phyloP scores from a whole-genome alignment of 2,113 vertebrate species.

The Archilochus colubris region DNA sequence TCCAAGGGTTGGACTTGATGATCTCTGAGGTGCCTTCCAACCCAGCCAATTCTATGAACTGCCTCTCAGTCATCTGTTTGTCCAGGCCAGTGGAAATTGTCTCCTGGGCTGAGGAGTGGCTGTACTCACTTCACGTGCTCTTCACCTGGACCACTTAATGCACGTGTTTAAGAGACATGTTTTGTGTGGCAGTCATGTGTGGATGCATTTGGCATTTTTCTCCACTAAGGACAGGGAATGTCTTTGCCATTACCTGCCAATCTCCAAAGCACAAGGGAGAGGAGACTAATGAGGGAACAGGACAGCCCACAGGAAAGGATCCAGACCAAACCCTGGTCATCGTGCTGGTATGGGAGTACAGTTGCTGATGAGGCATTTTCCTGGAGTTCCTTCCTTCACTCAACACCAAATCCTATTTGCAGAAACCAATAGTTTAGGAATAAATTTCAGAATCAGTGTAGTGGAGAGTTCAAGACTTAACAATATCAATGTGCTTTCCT shows the following conservation, averaged over 20 bases:
- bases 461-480: not conserved
- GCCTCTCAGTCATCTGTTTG: not conserved
- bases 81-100: not conserved
- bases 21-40: too few relatives aligned
- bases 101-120: not conserved
- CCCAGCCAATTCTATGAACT: not conserved
- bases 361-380: not conserved
- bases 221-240: not conserved
- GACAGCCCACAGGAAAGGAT: not conserved
- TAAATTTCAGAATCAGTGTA: not conserved
- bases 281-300: not conserved
- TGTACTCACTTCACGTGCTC: not conserved
- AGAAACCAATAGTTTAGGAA: not conserved
- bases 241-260: not conserved
- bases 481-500: not conserved
- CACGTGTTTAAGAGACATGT: accelerated
- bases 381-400: not conserved
- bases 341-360: not conserved
- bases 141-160: accelerated
- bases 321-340: not conserved
- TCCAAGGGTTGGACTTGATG: too few relatives aligned
- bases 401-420: not conserved
- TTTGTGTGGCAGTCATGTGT: accelerated
- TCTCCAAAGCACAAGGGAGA: accelerated
- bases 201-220: not conserved